Conservation (phyloP, 1,140 invertebrate species). For the Andrena cerasifolii region DNA sequence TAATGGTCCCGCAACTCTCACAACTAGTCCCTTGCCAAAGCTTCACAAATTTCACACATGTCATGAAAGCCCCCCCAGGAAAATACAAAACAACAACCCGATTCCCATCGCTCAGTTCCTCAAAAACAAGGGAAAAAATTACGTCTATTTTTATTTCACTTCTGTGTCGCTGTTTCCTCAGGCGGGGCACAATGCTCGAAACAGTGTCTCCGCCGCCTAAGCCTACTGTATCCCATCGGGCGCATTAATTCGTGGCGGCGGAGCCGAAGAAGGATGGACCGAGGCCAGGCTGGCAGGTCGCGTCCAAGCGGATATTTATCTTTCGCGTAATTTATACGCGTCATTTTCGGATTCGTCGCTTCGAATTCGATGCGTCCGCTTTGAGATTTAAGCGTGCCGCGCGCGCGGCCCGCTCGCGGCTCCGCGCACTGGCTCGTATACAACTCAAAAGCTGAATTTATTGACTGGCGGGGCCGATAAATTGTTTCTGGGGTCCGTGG, state of each 20-base stretch:
- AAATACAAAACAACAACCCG: too few species aligned
- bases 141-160: too few species aligned
- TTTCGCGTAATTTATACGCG: conserved; percentile 49
- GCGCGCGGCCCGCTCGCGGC: conserved; percentile 15
- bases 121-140: too few species aligned
- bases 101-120: too few species aligned
- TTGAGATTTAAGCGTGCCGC: conserved; percentile 54
- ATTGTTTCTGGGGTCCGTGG: conserved; percentile 73
- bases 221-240: not conserved
- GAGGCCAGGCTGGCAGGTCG: not conserved
- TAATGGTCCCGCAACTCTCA: too few species aligned
- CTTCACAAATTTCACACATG: too few species aligned
- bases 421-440: conserved; percentile 52
- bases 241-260: conserved; percentile 5
- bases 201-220: not conserved
- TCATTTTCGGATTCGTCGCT: conserved; percentile 58
- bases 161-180: too few species aligned
- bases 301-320: conserved; percentile 46
- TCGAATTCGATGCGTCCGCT: conserved; percentile 49
- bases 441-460: conserved; percentile 77
- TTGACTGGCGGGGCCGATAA: conserved; percentile 76
- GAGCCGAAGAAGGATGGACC: conserved; percentile 1
- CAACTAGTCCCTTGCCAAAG: too few species aligned
- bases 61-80: too few species aligned
- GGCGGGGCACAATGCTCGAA: too few species aligned